phyloP scores from a whole-genome alignment of 2,797 vertebrate species.

The Lagocephalus sceleratus region DNA sequence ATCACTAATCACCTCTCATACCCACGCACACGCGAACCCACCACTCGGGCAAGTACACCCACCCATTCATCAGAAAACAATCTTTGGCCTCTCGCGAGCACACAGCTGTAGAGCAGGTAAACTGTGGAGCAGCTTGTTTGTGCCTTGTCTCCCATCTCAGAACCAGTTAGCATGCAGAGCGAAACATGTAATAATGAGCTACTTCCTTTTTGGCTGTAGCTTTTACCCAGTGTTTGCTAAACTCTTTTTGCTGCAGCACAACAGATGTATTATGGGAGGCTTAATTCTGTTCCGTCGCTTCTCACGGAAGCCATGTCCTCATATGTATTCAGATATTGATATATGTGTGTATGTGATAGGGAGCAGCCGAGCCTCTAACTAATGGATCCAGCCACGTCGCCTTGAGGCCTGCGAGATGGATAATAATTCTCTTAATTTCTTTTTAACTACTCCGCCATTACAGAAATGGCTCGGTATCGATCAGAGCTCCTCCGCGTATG shows the following conservation, averaged over 20 bases:
- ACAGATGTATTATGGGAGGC: too few relatives aligned
- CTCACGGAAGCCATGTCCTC: background rate
- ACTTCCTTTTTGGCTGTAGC: too few relatives aligned
- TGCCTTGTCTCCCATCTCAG: conserved; percentile 17
- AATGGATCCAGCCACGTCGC: conserved; percentile 51
- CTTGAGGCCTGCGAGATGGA: conserved; percentile 54
- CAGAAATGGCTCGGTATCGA: conserved; percentile 65
- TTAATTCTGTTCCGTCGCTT: background rate
- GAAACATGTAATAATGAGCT: conserved; percentile 13
- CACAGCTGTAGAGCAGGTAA: background rate
- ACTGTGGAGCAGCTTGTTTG: conserved; percentile 13
- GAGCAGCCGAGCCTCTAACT: conserved; percentile 27
- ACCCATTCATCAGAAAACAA: conserved; percentile 19
- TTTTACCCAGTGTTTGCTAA: conserved; percentile 21
- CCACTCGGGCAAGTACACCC: conserved; percentile 18
- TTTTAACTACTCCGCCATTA: conserved; percentile 77
- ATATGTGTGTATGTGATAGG: conserved; percentile 4
- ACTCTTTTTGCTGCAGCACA: background rate
- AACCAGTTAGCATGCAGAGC: conserved; percentile 22
- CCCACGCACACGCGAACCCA: conserved; percentile 15
- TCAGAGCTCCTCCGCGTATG: conserved; percentile 52
- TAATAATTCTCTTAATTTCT: conserved; percentile 79
- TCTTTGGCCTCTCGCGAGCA: conserved; percentile 14
- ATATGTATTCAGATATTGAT: background rate
- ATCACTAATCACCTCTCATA: conserved; percentile 69